Base-by-base conservation (phyloP, 2,888 invertebrate genomes). In the Colostygia pectinataria region DNA sequence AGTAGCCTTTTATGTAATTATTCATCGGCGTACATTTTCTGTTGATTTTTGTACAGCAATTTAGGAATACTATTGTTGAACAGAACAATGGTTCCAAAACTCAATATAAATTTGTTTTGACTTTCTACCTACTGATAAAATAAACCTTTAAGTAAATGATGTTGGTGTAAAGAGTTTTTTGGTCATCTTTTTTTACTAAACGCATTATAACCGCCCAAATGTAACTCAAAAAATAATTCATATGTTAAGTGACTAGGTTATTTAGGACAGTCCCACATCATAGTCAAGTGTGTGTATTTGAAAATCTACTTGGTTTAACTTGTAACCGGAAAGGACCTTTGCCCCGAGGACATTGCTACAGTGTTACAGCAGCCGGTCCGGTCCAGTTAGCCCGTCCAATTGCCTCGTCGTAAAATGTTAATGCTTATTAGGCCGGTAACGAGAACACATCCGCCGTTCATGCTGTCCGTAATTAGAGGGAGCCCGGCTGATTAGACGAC, bases 401-500 rank as follows among this genome's bases (percentile, higher is more conserved):
- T 18, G 25, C 24, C 25, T 10, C 14, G n/a, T 38, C 33, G 34
- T 40, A 20, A 29, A 47, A 47, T 33, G 39, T 28, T 32, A 23
- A 45, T 45, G 33, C 23, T 40, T 27, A 20, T 39, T 29, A 13
- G 7, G 28, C 13, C 13, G 13, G 14, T 3, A 20, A 43, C 33
- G 42, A 36, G 28, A 14, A 28, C 33, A 27, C 27, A 9, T 32
- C 23, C 36, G 47, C 7, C 23, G 8, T 13, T 39, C 32, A 31
- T 32, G 47, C 45, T 45, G 23, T 24, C 28, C 33, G 38, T 46
- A 57, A 59, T 57, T 55, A 53, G 45, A 49, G 47, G 45, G 52
- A 46, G 27, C 45, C 42, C 37, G n/a, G 42, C 39, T 47, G 47
- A 55, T 55, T 53, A 37, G 40, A 55, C 45, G 28, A 29, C 33